Conservation (phyloP, 2,113 vertebrate genomes). For the Anolis sagrei region DNA sequence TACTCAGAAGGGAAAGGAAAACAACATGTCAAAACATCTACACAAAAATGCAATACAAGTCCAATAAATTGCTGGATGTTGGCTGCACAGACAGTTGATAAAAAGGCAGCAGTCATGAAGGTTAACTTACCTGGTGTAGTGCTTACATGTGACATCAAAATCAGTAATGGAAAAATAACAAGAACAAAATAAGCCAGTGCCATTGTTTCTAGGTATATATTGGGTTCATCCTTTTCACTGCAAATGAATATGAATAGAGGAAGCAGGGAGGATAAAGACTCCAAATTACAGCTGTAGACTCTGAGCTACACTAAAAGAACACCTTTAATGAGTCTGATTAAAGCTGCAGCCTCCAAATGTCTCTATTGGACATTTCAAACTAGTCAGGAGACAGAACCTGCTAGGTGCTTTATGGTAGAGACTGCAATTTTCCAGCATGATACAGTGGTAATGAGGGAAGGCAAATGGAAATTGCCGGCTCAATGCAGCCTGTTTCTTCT, state of each 20-base stretch:
- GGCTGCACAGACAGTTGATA: neutral
- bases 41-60: conserved; percentile 12
- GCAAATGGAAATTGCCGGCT: too few species aligned
- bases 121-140: conserved; percentile 15
- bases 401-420: neutral
- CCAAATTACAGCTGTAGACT: neutral
- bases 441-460: too few species aligned
- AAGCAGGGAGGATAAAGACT: conserved; percentile 4
- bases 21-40: conserved; percentile 10
- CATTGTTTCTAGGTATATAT: neutral
- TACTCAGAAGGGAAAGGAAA: conserved; percentile 6
- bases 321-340: neutral
- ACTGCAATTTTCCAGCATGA: too few species aligned
- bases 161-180: neutral
- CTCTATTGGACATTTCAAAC: neutral
- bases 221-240: neutral
- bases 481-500: too few species aligned
- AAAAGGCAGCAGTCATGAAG: neutral
- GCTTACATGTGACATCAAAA: conserved; percentile 17
- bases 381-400: neutral
- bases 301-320: neutral
- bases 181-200: neutral
- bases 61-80: conserved; percentile 25
- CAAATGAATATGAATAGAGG: conserved; percentile 47
- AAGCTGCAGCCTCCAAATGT: neutral